Evolutionary conservation across 2,113 vertebrate species (phyloP), one percentile per base, ranked within the genome.

Genomic region (Ursus arctos): DNA sequence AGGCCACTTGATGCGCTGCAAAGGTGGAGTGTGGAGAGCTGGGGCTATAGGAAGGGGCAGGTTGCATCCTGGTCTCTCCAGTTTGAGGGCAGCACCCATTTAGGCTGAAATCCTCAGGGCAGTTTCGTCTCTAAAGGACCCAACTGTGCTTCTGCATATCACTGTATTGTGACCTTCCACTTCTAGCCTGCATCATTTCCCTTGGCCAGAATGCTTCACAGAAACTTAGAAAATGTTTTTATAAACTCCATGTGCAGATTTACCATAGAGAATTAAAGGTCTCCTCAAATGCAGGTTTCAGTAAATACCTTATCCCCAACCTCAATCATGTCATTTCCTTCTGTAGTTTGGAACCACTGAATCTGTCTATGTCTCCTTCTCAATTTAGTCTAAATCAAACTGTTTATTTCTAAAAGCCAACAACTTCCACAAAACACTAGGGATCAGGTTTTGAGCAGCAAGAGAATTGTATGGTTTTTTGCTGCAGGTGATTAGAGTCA

Each of bases 341-440:
- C 80, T 71, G 15, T 28, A 88, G 82, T n/a, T 24, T 84, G 33
- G 33, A 96, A 97, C 91, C 61, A 80, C 28, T 74, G 74, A 69
- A 49, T 77, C 43, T 65, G 36, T 71, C 85, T 92, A 43, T 79
- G 57, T 77, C 47, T 95, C 40, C 43, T 71, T 83, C 28, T 81
- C 51, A 65, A 81, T 92, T 98, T 82, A 82, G 91, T 86, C 88
- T 92, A 85, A 51, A 63, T 95, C 84, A 95, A 71, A 92, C 59
- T 88, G 47, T 92, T 97, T 89, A 86, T 95, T 94, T 95, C 88
- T 95, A 94, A 96, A 96, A 95, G 83, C 57, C 40, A 96, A 51
- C 2, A 94, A 92, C 43, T 76, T 95, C 65, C 63, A 92, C 51
- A 92, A 89, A 95, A 94, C 59, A 71, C 69, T 31, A 80, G 53